Conservation (phyloP, 2,113 vertebrate genomes). For the Potamarius usumacintae region DNA sequence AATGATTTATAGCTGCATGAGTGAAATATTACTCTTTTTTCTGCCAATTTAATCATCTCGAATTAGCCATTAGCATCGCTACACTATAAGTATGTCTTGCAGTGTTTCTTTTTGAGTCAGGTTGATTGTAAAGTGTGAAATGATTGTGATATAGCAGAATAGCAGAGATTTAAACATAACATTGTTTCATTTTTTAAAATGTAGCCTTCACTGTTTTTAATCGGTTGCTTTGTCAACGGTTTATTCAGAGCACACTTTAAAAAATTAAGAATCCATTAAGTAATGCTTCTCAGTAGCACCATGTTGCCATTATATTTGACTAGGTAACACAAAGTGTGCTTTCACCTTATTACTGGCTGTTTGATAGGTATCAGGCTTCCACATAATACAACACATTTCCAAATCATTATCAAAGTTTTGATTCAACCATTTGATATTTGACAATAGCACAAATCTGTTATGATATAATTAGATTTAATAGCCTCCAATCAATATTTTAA, state of each 20-base stretch:
- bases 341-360: background rate
- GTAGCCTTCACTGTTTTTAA: background rate
- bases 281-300: background rate
- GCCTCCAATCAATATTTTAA: background rate
- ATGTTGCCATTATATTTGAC: background rate
- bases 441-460: background rate
- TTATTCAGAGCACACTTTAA: background rate
- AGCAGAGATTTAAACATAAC: background rate
- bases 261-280: background rate
- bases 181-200: background rate
- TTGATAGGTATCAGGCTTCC: background rate
- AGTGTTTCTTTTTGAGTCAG: background rate
- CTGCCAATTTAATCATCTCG: background rate
- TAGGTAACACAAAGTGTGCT: background rate
- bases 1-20: background rate
- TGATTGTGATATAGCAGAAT: background rate
- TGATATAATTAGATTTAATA: background rate
- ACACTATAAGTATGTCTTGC: background rate
- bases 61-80: background rate
- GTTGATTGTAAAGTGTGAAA: background rate
- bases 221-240: background rate
- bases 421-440: background rate
- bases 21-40: background rate
- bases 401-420: background rate
- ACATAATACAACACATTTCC: background rate